Evolutionary conservation across 2,888 invertebrate species (phyloP).

Genomic region (Leptinotarsa peninsularis): DNA sequence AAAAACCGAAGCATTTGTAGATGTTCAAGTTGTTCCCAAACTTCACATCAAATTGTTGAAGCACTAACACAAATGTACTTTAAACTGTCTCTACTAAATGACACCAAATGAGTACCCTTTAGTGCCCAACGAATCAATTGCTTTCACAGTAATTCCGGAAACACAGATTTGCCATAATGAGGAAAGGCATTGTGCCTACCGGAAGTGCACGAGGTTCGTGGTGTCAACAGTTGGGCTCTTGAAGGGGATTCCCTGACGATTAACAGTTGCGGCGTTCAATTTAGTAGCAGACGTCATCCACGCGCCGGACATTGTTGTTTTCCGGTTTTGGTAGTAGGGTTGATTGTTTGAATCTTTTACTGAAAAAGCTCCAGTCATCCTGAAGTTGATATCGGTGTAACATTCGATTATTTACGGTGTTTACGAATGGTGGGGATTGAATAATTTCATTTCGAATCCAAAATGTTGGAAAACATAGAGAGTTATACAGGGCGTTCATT

Average conservation of each 20-base stretch:
- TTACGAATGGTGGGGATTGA: too few species aligned
- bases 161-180: constrained; percentile 55
- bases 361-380: background rate
- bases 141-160: constrained; percentile 47
- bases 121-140: constrained; percentile 34
- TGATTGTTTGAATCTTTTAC: background rate
- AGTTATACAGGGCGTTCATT: too few species aligned
- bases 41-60: background rate
- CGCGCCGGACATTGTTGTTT: constrained; percentile 49
- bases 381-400: background rate
- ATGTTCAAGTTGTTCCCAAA: too few species aligned
- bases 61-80: background rate
- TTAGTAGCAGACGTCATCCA: constrained; percentile 40
- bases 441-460: too few species aligned
- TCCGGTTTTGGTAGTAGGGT: constrained; percentile 32
- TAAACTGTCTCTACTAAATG: too few species aligned
- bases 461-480: too few species aligned
- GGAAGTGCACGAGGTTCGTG: constrained; percentile 54
- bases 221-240: constrained; percentile 62
- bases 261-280: constrained; percentile 55
- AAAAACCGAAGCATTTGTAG: too few species aligned
- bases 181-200: constrained; percentile 55
- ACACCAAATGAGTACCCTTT: constrained; percentile 28
- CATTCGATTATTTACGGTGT: too few species aligned
- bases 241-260: constrained; percentile 55